phyloP scores from a whole-genome alignment of 2,888 invertebrate genomes.

The Thera obeliscata region DNA sequence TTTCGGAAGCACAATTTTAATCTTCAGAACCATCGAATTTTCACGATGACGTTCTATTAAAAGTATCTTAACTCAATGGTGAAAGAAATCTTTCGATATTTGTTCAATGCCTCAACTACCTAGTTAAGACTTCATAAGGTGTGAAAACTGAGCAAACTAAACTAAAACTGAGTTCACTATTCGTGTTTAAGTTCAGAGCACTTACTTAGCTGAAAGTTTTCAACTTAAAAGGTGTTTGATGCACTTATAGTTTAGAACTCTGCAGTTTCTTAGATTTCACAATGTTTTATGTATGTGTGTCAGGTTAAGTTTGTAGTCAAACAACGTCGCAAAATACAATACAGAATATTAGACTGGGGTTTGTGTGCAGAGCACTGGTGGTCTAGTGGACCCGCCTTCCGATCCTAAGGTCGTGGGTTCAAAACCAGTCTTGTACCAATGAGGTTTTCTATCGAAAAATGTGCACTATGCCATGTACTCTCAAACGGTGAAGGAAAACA shows the following conservation, averaged over 20 bases:
- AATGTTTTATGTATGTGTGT: slow-evolving; percentile 24
- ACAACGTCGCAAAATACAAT: background rate
- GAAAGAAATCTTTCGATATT: slow-evolving; percentile 15
- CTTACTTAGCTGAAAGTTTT: slow-evolving; percentile 38
- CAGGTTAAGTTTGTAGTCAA: background rate
- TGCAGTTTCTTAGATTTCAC: slow-evolving; percentile 18
- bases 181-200: slow-evolving; percentile 34
- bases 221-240: slow-evolving; percentile 40
- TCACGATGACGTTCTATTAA: too few species aligned
- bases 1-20: too few species aligned
- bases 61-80: too few species aligned
- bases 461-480: too few species aligned
- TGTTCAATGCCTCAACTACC: slow-evolving; percentile 32
- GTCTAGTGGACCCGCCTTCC: too few species aligned
- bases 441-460: too few species aligned
- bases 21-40: too few species aligned
- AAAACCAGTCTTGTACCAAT: too few species aligned
- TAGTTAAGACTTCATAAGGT: slow-evolving; percentile 18
- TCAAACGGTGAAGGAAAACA: too few species aligned
- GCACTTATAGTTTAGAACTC: slow-evolving; percentile 37
- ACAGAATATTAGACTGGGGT: background rate
- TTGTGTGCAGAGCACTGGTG: too few species aligned
- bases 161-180: slow-evolving; percentile 26
- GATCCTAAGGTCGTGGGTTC: too few species aligned
- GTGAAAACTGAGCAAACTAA: slow-evolving; percentile 26